Evolutionary conservation across 2,797 vertebrate species (phyloP).

Genomic region (Hybognathus amarus): DNA sequence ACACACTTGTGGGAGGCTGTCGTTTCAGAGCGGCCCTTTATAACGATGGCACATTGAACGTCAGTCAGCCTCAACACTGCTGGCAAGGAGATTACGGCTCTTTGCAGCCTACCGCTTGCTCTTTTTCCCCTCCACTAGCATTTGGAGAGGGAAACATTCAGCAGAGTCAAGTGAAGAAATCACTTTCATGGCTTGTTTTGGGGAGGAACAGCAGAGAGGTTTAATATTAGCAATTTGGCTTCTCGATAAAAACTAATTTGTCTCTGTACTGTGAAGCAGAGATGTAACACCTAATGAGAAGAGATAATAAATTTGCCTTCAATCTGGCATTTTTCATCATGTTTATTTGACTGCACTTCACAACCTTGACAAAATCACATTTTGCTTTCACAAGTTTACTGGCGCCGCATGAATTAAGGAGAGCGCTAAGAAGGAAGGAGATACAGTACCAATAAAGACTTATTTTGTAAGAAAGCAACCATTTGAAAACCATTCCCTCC

Average conservation of each 20-base stretch:
- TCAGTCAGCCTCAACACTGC: conserved; percentile 57
- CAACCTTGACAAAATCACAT: conserved; percentile 47
- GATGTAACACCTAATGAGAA: conserved; percentile 34
- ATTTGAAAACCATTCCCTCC: conserved; percentile 29
- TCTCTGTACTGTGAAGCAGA: conserved; percentile 35
- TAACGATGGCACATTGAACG: conserved; percentile 50
- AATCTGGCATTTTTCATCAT: conserved; percentile 41
- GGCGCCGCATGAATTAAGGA: conserved; percentile 52
- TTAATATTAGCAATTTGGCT: conserved; percentile 50
- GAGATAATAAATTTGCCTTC: conserved; percentile 40
- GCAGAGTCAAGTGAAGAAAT: conserved; percentile 35
- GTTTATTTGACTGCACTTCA: conserved; percentile 49
- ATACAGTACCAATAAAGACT: conserved; percentile 9
- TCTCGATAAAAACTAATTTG: conserved; percentile 44
- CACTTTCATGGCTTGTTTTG: conserved; percentile 35
- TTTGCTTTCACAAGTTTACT: conserved; percentile 52
- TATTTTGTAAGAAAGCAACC: conserved; percentile 5
- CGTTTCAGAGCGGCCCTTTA: conserved; percentile 57
- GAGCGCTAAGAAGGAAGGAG: conserved; percentile 39
- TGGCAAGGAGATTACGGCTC: conserved; percentile 57
- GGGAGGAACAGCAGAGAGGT: conserved; percentile 40
- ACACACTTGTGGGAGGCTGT: conserved; percentile 62
- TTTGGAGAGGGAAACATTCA: conserved; percentile 27
- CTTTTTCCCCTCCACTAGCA: conserved; percentile 17
- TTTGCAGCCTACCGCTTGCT: conserved; percentile 44